A percentile compares a stretch with the other conserved stretches of the same genome.
Conservation (phyloP, 2,888 invertebrate genomes). For the Yponomeuta cagnagella region DNA sequence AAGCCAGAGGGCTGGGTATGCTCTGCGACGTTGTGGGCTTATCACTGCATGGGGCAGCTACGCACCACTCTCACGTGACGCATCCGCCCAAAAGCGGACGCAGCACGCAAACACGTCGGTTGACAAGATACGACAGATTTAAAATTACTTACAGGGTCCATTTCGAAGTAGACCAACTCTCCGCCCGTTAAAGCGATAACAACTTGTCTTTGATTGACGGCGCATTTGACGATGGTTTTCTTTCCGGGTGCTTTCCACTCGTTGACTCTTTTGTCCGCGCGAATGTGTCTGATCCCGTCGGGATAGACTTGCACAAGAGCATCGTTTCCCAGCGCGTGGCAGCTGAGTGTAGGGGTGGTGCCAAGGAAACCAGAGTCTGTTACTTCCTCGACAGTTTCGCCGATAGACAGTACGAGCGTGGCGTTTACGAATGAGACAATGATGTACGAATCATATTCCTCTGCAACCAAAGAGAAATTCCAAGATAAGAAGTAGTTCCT, state of each 20-base stretch:
- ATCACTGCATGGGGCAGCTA: constrained; percentile 73
- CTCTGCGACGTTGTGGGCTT: constrained; percentile 79
- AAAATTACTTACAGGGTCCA: constrained; percentile 91
- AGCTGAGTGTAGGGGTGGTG: constrained; percentile 98
- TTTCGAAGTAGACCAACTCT: constrained; percentile 99
- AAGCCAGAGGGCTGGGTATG: constrained; percentile 64
- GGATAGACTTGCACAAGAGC: constrained; percentile 99
- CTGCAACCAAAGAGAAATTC: constrained; percentile 83
- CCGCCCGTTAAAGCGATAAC: constrained; percentile 98
- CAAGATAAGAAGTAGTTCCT: constrained; percentile 20
- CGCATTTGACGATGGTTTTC: constrained; percentile 97
- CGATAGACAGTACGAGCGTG: constrained; percentile 98
- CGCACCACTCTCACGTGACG: constrained; percentile 53
- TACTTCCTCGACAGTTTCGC: constrained; percentile 99
- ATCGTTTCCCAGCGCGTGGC: constrained; percentile 97
- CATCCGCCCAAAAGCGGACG: constrained; percentile 42
- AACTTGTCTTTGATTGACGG: constrained; percentile 98
- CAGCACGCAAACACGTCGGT: constrained; percentile 55
- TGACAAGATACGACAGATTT: neutral
- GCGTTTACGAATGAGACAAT: constrained; percentile 99
- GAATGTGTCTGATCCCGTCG: constrained; percentile 98
- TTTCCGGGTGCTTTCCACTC: constrained; percentile 99
- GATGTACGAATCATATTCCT: constrained; percentile 99
- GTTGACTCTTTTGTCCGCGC: constrained; percentile 97
- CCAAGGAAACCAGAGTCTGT: constrained; percentile 99